phyloP scores from a whole-genome alignment of 1,140 invertebrate genomes.

The Atopsyche davidsoni region DNA sequence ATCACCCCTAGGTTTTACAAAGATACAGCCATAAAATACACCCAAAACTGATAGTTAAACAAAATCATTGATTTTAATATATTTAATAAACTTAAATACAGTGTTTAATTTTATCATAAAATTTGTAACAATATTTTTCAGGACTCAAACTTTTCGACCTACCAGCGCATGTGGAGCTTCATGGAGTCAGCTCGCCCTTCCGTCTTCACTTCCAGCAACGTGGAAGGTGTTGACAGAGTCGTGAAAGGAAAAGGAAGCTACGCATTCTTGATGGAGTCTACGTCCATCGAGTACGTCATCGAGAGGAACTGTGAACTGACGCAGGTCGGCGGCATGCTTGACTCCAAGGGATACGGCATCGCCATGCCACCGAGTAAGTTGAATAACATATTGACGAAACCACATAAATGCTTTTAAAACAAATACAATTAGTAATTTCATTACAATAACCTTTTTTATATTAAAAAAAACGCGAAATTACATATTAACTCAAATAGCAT shows the following conservation, averaged over 20 bases:
- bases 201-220: conserved; percentile 79
- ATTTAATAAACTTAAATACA: neutral
- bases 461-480: no score
- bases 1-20: no score
- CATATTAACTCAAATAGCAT: no score
- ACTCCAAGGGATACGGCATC: conserved; percentile 90
- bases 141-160: conserved; percentile 89
- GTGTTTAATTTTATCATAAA: conserved; percentile 4
- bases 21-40: neutral
- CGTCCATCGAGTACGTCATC: conserved; percentile 86
- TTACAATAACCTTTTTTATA: no score
- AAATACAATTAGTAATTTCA: no score
- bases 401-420: no score
- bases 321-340: conserved; percentile 82
- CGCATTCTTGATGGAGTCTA: conserved; percentile 91
- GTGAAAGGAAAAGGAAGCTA: conserved; percentile 79
- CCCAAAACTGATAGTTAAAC: neutral
- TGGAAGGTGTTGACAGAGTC: conserved; percentile 80
- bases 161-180: conserved; percentile 88
- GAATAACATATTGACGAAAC: neutral
- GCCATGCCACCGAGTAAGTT: conserved; percentile 84
- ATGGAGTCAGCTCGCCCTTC: conserved; percentile 82
- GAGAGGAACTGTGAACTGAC: conserved; percentile 87
- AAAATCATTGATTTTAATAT: neutral
- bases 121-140: no score